Base-by-base conservation (phyloP, 2,797 vertebrate genomes). In the Decapterus maruadsi region DNA sequence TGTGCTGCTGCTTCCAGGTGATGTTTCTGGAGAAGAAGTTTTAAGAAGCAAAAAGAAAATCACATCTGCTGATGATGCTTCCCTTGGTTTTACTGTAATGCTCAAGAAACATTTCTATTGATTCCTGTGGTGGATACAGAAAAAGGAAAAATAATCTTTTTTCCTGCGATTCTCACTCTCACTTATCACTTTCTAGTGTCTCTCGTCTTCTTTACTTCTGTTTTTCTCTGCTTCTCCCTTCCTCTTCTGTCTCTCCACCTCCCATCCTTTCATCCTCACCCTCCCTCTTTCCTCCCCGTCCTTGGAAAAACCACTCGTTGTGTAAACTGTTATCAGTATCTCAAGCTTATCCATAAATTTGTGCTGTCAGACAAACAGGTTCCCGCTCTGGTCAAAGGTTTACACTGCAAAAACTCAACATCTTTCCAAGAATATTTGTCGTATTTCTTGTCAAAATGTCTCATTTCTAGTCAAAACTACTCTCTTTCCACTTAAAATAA, bases 261-360 rank as follows among this genome's bases (percentile, higher is more conserved):
- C 67, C 67, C 69, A 70, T 77, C 48, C 75, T 65, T 58, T 57
- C 78, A 66, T 62, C 58, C 9, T 70, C 74, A 45, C 51, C 57
- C 77, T 75, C 72, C 62, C 74, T 66, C 67, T 53, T 64, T 67
- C 13, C 81, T 85, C 76, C 60, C 57, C 11, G 80, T 86, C 87
- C 86, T 87, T 87, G 90, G 86, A 88, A 89, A 87, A 90, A 87
- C 83, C 56, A n/a, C 34, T 63, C 72, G 26, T 45, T 54, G 80
- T 76, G 78, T 76, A 84, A 95, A 26, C 26, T 26, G 90, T 95
- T 75, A 92, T 83, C 76, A 83, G 80, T 89, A 92, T 93, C 94
- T 93, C 84, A 83, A 87, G 85, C 88, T 60, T 75, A 62, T 4
- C 90, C 91, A 91, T 95, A 94, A 95, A 94, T 95, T 95, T 93